Evolutionary conservation across 2,797 vertebrate genomes (phyloP), one percentile per base, ranked within the genome.

Genomic region (Nothura maculosa): DNA sequence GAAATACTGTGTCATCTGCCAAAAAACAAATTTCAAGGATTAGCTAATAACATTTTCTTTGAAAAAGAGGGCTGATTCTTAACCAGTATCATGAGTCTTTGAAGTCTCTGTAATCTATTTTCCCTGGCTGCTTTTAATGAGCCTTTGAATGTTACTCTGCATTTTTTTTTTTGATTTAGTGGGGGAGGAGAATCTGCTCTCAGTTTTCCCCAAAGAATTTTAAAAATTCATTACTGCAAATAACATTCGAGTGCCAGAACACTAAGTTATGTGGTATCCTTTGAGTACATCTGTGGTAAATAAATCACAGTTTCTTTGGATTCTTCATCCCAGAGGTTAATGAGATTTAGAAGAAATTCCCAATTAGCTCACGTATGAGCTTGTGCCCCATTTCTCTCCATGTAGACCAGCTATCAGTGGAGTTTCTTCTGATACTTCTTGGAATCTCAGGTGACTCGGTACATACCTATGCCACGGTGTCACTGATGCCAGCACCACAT

Each of bases 21-120:
- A 96, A 92, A 95, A 10, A 18, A 38, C 74, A 93, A 92, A 92
- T 95, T 95, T 96, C 89, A 95, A 95, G 91, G 94, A 96, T 96
- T 96, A 96, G 92, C 91, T 96, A 95, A 96, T 90, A 95, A 95
- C 34, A 84, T 89, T 94, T 92, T 89, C 87, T 95, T 95, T 96
- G 95, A 96, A 95, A 95, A 95, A 84, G 80, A 77, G 89, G 89
- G 92, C 74, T 92, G 89, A 95, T 95, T 94, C 91, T 93, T 93
- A 96, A 93, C 93, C 96, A 90, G 87, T 42, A 93, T 81, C 0
- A 0, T 75, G 40, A 88, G 89, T 38, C 96, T 96, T 96, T 96
- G 96, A 96, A 95, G 95, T 95, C 75, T 88, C 74, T 0, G 2
- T 94, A 96, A 94, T 95, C 95, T 92, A 84, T 96, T 96, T 96